Base-by-base conservation (phyloP, 2,888 invertebrate species). In the Eupithecia exiguata region DNA sequence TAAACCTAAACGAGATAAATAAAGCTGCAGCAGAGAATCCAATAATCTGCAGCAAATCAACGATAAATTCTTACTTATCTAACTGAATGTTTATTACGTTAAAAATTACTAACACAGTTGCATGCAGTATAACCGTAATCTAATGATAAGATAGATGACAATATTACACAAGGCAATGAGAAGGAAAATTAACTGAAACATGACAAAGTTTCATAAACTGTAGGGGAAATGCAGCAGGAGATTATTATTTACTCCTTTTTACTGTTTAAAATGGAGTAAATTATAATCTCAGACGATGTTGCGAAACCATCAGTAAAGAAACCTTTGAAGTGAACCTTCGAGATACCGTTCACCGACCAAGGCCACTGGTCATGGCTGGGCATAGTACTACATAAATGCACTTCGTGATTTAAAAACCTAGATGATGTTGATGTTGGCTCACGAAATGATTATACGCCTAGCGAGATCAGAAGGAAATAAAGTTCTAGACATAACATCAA, bases 291-390 rank as follows among this genome's bases (percentile, higher is more conserved):
- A 83, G 77, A 79, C 78, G 80, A 83, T 84, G 82, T 91, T 89
- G 85, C 84, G 89, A 89, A 91, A 92, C 81, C 80, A 81, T 82
- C 83, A 82, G 76, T 84, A 79, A 78, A 84, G 84, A 89, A 89
- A 88, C 87, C 87, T 89, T 89, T 87, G 80, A 85, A 86, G 83
- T 79, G 79, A 87, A 82, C 87, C 88, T 91, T 88, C 88, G 66
- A 83, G 80, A 86, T 84, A 84, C 91, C 93, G 86, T 87, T 93
- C 92, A 91, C 93, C 84, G 81, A 82, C 85, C 88, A 92, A 93
- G 93, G 93, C 90, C 88, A 82, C 77, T 86, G 88, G 92, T 93
- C 93, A 93, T 82, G 93, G 92, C 88, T 89, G 92, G 90, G 86
- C 88, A 91, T 90, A 89, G 91, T 87, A 81, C 91, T 84, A 90